Evolutionary conservation across 2,113 vertebrate species (phyloP).

Genomic region (Apodemus sylvaticus): DNA sequence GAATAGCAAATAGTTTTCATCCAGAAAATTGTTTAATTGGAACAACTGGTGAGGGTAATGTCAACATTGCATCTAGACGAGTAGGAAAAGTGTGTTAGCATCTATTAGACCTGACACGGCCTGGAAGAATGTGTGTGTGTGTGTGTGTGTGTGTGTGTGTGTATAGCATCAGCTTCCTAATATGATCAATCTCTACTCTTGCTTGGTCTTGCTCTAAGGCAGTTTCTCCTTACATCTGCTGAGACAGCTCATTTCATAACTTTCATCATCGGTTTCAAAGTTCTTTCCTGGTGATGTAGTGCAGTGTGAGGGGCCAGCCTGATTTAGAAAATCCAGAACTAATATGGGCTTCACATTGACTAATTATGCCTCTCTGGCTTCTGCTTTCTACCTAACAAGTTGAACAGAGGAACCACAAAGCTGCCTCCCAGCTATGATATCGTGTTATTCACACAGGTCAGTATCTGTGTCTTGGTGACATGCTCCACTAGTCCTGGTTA

Average conservation of each 20-base stretch:
- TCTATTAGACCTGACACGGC: background rate
- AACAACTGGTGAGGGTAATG: background rate
- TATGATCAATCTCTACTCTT: background rate
- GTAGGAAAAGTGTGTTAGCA: background rate
- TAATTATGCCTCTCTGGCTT: background rate
- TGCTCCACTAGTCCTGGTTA: background rate
- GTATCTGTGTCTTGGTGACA: background rate
- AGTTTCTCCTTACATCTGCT: background rate
- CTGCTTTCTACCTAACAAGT: background rate
- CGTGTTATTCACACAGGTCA: constrained; percentile 3
- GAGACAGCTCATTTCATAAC: background rate
- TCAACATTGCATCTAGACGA: background rate
- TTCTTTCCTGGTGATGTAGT: background rate
- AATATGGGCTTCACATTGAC: background rate
- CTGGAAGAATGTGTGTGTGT: background rate
- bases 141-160: too few relatives aligned
- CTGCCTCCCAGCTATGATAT: constrained; percentile 31
- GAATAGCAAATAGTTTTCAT: background rate
- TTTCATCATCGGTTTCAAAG: constrained; percentile 2
- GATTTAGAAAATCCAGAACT: background rate
- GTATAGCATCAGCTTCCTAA: background rate
- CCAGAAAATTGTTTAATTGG: background rate
- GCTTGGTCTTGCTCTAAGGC: background rate
- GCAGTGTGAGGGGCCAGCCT: background rate
- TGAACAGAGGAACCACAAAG: constrained; percentile 34